These are phyloP conservation scores for Paramuricea clavata DNA, from an alignment of 92 coral and sea anemone species.

Conservation along the genomic window DNA sequence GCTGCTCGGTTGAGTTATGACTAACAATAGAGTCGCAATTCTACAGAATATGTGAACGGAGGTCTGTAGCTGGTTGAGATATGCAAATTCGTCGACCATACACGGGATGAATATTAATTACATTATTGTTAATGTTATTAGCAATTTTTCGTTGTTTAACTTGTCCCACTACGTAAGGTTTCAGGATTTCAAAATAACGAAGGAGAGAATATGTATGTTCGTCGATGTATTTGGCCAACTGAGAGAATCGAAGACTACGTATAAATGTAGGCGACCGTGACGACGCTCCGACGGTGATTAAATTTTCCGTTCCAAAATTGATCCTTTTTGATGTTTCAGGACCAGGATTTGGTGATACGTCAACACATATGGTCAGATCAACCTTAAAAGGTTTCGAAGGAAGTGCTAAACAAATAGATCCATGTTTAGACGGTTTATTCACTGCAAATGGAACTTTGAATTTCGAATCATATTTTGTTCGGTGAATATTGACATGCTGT, in stretches of 20 bases:
- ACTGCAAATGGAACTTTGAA: background rate
- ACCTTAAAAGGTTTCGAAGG: conserved; percentile 15
- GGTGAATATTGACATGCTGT: background rate
- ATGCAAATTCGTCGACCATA: background rate
- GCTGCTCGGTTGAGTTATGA: background rate
- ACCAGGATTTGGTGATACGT: conserved; percentile 18
- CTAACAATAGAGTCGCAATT: background rate
- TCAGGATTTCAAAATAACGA: background rate
- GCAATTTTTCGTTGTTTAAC: background rate
- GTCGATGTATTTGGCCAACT: conserved; percentile 13
- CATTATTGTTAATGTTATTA: background rate
- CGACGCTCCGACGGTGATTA: conserved; percentile 8
- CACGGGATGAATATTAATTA: background rate
- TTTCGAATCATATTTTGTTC: background rate
- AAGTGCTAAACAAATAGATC: background rate
- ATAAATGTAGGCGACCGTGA: background rate
- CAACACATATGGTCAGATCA: conserved; percentile 9
- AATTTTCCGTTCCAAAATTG: conserved; percentile 19
- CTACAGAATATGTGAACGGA: background rate
- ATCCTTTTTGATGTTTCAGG: background rate
- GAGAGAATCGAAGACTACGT: conserved; percentile 11
- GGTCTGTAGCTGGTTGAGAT: background rate
- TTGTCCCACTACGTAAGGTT: conserved; percentile 1
- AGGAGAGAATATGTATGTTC: background rate
- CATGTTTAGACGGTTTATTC: conserved; percentile 19